phyloP scores from a whole-genome alignment of 2,888 invertebrate genomes.

The Tipula helvola region DNA sequence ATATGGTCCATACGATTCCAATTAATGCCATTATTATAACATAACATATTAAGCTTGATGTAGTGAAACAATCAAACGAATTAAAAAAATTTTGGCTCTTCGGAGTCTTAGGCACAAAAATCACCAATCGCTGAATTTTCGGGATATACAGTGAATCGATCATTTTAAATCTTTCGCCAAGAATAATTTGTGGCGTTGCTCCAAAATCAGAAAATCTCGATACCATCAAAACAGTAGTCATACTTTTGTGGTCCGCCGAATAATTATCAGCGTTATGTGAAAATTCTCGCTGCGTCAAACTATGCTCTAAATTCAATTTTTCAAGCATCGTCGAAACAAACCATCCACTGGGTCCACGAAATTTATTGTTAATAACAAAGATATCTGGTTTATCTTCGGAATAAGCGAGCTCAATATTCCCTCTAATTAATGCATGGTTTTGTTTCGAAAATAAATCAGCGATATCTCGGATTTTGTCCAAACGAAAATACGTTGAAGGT shows the following conservation, averaged over 20 bases:
- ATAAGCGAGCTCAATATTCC: neutral
- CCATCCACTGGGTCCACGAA: neutral
- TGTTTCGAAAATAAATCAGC: no score
- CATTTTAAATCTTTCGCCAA: neutral
- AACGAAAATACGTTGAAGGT: no score
- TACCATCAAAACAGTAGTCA: neutral
- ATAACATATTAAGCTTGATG: neutral
- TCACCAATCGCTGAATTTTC: neutral
- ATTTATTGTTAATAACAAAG: neutral
- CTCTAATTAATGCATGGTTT: neutral
- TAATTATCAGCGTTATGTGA: neutral
- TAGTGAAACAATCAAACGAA: neutral
- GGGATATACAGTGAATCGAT: neutral
- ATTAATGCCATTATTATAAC: neutral
- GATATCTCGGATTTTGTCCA: no score
- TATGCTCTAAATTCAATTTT: neutral
- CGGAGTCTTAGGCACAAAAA: neutral
- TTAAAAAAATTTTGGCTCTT: neutral
- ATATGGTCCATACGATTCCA: neutral
- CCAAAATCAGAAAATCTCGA: neutral
- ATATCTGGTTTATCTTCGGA: neutral
- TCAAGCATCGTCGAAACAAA: neutral
- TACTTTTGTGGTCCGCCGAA: neutral
- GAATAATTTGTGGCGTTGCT: neutral
- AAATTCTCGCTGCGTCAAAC: neutral